phyloP scores from a whole-genome alignment of 1,140 invertebrate genomes.

The Proctacanthus coquilletti region DNA sequence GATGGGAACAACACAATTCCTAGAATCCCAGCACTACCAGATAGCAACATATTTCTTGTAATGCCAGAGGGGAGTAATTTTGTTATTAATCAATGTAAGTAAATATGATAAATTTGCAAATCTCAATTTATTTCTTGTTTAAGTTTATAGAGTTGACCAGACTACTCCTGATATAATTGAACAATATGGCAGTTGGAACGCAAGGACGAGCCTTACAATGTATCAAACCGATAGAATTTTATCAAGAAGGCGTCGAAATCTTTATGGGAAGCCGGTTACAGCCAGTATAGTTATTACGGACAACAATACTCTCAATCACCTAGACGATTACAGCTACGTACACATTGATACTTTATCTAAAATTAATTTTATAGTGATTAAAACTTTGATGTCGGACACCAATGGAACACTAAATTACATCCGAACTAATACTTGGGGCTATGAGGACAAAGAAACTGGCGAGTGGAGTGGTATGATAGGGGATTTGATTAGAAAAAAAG shows the following conservation, averaged over 20 bases:
- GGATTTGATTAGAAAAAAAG: constrained; percentile 7
- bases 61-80: too few relatives aligned
- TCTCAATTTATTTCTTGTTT: neutral
- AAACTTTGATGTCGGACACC: constrained; percentile 1
- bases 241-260: constrained; percentile 6
- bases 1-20: too few relatives aligned
- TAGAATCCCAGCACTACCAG: too few relatives aligned
- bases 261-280: constrained; percentile 1
- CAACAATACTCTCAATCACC: constrained; percentile 5
- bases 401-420: constrained; percentile 3
- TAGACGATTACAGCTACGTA: constrained; percentile 6
- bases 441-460: constrained; percentile 17
- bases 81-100: too few relatives aligned
- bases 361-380: constrained; percentile 6
- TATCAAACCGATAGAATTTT: constrained; percentile 10
- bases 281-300: neutral
- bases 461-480: constrained; percentile 31
- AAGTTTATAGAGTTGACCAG: neutral
- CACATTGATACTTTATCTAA: constrained; percentile 8
- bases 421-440: constrained; percentile 9
- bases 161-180: neutral
- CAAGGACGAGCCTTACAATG: constrained; percentile 11
- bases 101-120: too few relatives aligned
- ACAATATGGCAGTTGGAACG: constrained; percentile 9
- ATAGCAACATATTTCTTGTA: too few relatives aligned